A percentile compares a stretch with the other conserved stretches of the same genome.
Conservation (phyloP, 2,888 invertebrate species). For the Synanthedon tipuliformis region DNA sequence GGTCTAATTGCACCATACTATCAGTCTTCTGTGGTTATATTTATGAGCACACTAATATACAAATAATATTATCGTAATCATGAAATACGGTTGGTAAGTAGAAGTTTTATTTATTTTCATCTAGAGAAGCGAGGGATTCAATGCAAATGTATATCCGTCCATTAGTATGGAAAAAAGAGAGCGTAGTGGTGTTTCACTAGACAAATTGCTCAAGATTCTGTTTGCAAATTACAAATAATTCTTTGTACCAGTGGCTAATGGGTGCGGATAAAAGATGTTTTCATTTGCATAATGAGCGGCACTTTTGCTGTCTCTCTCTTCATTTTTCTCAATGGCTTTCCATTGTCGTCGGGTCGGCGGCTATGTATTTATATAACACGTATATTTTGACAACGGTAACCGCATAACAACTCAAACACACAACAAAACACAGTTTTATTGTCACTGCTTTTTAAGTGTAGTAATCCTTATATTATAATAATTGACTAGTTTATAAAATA, state of each 20-base stretch:
- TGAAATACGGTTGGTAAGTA: no score
- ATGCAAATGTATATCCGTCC: conserved; percentile 38
- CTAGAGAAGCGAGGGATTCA: conserved; percentile 11
- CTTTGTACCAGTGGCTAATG: conserved; percentile 40
- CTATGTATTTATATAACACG: background rate
- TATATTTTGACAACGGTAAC: no score
- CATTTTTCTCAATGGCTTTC: conserved; percentile 22
- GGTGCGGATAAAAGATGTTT: conserved; percentile 48
- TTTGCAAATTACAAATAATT: conserved; percentile 52
- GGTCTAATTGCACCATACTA: no score
- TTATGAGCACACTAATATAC: no score
- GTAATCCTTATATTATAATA: no score
- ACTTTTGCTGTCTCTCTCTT: conserved; percentile 30
- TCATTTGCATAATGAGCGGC: conserved; percentile 53
- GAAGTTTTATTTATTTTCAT: no score
- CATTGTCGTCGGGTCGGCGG: background rate
- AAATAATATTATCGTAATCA: no score
- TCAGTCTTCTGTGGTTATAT: no score
- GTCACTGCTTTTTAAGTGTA: no score
- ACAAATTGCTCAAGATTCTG: conserved; percentile 50
- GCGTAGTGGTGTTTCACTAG: conserved; percentile 20
- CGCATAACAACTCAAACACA: no score
- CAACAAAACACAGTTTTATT: no score
- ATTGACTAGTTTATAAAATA: no score
- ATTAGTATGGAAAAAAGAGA: conserved; percentile 25